Evolutionary conservation across 2,888 invertebrate species (phyloP).

Genomic region (Eupithecia vulgata): DNA sequence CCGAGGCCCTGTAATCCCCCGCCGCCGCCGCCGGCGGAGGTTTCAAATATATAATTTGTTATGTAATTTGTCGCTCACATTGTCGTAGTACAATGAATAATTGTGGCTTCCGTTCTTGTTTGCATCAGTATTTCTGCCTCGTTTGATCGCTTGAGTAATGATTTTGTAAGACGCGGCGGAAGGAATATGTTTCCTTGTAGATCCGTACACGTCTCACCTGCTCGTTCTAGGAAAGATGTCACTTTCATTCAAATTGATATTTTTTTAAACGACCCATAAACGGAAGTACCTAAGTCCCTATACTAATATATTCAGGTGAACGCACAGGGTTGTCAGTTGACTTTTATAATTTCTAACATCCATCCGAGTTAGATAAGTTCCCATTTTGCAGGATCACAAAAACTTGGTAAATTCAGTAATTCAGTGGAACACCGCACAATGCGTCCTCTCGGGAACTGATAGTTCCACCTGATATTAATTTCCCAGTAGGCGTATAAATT

Average conservation of each 20-base stretch:
- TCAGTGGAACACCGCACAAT: not conserved
- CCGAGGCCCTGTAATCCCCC: constrained; percentile 32
- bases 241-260: not conserved
- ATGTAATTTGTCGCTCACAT: constrained; percentile 64
- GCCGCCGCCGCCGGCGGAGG: constrained; percentile 27
- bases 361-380: not conserved
- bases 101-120: constrained; percentile 46
- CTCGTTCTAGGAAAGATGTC: not conserved
- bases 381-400: constrained; percentile 6
- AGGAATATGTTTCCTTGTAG: not conserved
- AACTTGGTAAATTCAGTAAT: constrained; percentile 13
- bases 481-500: constrained; percentile 80
- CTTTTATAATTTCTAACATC: not conserved
- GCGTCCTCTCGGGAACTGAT: constrained; percentile 20
- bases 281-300: too few species aligned
- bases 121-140: constrained; percentile 30
- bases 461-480: constrained; percentile 78
- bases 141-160: constrained; percentile 27
- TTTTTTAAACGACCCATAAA: not conserved
- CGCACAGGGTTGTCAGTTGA: not conserved
- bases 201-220: not conserved
- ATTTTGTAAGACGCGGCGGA: not conserved
- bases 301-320: too few species aligned
- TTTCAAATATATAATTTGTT: constrained; percentile 42
- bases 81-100: constrained; percentile 53